Conservation (phyloP, 2,888 invertebrate species). For the Tachina lurida region DNA sequence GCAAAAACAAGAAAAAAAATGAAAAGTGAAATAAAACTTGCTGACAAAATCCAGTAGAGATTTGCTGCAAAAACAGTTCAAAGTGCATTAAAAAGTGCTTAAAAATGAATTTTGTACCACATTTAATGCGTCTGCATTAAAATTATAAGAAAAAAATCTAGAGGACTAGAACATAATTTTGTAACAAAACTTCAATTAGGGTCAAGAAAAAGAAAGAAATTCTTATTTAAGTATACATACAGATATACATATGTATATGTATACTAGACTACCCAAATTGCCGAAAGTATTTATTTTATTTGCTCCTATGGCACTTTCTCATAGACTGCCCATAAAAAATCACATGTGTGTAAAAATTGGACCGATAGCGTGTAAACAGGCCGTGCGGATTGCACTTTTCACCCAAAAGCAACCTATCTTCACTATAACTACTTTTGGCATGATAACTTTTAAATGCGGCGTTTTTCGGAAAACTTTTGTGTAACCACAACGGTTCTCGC, state of each 20-base stretch:
- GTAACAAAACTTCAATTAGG: conserved; percentile 50
- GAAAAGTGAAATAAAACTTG: background rate
- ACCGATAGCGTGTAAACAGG: too few relatives aligned
- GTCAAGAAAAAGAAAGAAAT: conserved; percentile 14
- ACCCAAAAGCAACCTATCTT: too few relatives aligned
- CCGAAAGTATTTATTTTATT: too few relatives aligned
- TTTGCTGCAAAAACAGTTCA: conserved; percentile 28
- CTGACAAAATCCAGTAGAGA: conserved; percentile 18
- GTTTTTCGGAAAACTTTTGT: too few relatives aligned
- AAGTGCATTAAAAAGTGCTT: conserved; percentile 61
- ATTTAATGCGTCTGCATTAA: conserved; percentile 42
- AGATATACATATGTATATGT: background rate
- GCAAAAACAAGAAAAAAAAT: conserved; percentile 5
- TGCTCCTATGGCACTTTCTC: too few relatives aligned
- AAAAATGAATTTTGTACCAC: conserved; percentile 49
- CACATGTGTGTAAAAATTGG: too few relatives aligned
- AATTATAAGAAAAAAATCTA: conserved; percentile 23
- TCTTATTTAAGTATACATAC: background rate
- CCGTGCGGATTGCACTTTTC: too few relatives aligned
- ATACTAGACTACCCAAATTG: too few relatives aligned
- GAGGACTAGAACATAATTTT: conserved; percentile 35
- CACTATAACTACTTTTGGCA: too few relatives aligned
- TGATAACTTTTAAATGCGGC: too few relatives aligned
- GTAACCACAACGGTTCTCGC: too few relatives aligned
- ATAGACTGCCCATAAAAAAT: too few relatives aligned